These are phyloP conservation scores for Neotoma lepida DNA, from an alignment of 2,113 vertebrate genomes.

Conservation along the genomic window DNA sequence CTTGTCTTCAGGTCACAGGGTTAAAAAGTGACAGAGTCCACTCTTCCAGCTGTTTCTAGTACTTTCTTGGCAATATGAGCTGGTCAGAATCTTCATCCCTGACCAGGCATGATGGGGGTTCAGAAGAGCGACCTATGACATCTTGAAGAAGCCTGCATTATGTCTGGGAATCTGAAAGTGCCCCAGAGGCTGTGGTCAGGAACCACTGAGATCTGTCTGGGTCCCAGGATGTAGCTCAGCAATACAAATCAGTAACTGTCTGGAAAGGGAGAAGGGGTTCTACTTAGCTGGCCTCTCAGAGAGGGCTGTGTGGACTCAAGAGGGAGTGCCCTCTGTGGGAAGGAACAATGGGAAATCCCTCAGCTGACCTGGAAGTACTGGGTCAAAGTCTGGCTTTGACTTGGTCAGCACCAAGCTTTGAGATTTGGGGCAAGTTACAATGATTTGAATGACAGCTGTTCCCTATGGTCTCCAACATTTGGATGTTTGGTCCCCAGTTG, in stretches of 20 bases:
- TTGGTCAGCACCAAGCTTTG: not conserved
- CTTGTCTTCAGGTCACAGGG: not conserved
- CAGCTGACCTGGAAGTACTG: not conserved
- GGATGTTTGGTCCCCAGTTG: not conserved
- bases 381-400: not conserved
- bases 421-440: not conserved
- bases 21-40: accelerated
- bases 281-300: not conserved
- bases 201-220: not conserved
- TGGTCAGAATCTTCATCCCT: not conserved
- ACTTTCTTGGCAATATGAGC: not conserved
- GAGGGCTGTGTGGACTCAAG: not conserved
- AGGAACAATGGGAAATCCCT: not conserved
- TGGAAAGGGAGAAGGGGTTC: not conserved
- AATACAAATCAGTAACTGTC: not conserved
- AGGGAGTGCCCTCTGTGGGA: not conserved
- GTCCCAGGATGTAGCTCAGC: not conserved
- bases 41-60: accelerated
- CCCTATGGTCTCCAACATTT: not conserved
- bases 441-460: not conserved
- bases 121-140: accelerated
- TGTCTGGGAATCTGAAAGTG: not conserved
- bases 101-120: not conserved
- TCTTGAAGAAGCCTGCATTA: not conserved
- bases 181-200: accelerated